These are phyloP conservation scores for Lophius piscatorius DNA, from an alignment of 2,113 vertebrate genomes.

Conservation along the genomic window DNA sequence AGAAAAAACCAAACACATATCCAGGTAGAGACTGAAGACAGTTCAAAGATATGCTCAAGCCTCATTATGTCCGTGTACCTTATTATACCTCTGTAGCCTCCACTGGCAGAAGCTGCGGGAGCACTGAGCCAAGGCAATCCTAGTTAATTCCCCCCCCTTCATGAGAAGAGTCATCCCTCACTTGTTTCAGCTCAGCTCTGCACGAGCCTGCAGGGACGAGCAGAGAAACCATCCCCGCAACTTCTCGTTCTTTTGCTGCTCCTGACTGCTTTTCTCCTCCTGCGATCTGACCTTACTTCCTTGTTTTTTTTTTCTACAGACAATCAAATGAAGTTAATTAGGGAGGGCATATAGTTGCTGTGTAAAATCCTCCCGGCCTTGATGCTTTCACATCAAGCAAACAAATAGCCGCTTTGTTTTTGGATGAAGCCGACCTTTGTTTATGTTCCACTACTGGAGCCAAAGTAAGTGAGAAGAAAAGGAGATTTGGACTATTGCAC, in stretches of 20 bases:
- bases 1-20: constrained; percentile 2
- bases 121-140: constrained; percentile 72
- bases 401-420: constrained; percentile 35
- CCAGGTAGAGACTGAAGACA: constrained; percentile 24
- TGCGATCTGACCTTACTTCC: constrained; percentile 35
- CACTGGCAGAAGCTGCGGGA: constrained; percentile 54
- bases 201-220: constrained; percentile 57
- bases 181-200: constrained; percentile 58
- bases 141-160: constrained; percentile 72
- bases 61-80: constrained; percentile 67
- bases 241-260: constrained; percentile 35
- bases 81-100: constrained; percentile 68
- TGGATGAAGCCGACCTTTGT: constrained; percentile 45
- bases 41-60: constrained; percentile 54
- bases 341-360: constrained; percentile 20
- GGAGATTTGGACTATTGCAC: constrained; percentile 28
- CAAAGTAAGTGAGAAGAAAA: constrained; percentile 24
- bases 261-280: constrained; percentile 16
- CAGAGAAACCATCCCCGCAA: constrained; percentile 7
- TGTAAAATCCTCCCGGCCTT: constrained; percentile 12
- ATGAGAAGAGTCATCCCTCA: constrained; percentile 67
- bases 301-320: constrained; percentile 3
- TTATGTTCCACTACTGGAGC: constrained; percentile 33
- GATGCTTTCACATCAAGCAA: constrained; percentile 23
- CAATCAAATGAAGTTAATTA: constrained; percentile 55